A percentile compares a stretch with the other conserved stretches of the same genome.
Evolutionary conservation across 2,113 vertebrate genomes (phyloP).

Genomic region (Nothobranchius kuhntae): DNA sequence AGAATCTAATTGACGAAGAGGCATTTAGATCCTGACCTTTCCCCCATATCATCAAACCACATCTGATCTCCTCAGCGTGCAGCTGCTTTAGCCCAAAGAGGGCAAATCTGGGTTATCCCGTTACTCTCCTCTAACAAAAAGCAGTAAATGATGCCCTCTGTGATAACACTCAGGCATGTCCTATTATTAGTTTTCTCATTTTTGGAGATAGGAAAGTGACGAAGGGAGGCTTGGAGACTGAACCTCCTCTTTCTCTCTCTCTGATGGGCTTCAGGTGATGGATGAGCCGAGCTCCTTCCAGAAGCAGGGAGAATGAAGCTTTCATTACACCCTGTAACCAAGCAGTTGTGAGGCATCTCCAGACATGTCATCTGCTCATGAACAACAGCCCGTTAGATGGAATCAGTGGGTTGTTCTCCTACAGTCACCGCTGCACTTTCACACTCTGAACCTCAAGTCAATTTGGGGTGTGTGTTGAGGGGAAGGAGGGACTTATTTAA

Average conservation of each 20-base stretch:
- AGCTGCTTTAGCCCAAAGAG: neutral
- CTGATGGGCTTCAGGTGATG: slow-evolving; percentile 47
- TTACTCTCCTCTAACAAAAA: neutral
- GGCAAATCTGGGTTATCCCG: neutral
- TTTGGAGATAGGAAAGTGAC: slow-evolving; percentile 32
- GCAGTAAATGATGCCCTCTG: slow-evolving; percentile 24
- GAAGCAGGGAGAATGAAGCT: slow-evolving; percentile 50
- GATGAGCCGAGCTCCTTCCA: slow-evolving; percentile 45
- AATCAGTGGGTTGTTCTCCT: slow-evolving; percentile 42
- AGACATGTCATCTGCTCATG: slow-evolving; percentile 42
- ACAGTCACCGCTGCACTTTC: slow-evolving; percentile 42
- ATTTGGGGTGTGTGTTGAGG: slow-evolving; percentile 32
- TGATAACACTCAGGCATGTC: slow-evolving; percentile 10
- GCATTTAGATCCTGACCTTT: slow-evolving; percentile 9
- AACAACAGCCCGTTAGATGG: slow-evolving; percentile 33
- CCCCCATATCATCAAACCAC: slow-evolving; percentile 12
- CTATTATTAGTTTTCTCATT: slow-evolving; percentile 55
- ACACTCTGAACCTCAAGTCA: slow-evolving; percentile 31
- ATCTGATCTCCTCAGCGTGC: slow-evolving; percentile 9
- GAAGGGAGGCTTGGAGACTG: slow-evolving; percentile 25
- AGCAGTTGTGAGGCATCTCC: slow-evolving; percentile 37
- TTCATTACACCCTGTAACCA: slow-evolving; percentile 55
- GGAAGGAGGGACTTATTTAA: slow-evolving; percentile 15
- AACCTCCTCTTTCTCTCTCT: slow-evolving; percentile 10
- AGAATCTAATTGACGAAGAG: slow-evolving; percentile 2